A percentile compares a stretch with the other conserved stretches of the same genome.
phyloP scores from a whole-genome alignment of 2,888 invertebrate species.

The Salticus scenicus region DNA sequence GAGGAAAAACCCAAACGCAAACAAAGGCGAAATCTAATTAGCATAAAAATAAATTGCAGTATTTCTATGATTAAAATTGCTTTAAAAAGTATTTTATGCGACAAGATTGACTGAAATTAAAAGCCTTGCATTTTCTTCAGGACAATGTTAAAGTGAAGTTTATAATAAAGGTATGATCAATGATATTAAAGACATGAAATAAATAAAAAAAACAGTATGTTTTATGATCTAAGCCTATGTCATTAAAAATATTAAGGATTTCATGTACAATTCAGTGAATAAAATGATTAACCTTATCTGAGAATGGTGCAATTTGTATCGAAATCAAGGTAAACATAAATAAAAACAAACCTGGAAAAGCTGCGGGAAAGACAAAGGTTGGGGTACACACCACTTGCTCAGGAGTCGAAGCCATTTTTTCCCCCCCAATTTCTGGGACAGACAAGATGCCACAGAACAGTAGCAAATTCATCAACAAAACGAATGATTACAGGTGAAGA shows the following conservation, averaged over 20 bases:
- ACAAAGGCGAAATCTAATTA: constrained; percentile 7
- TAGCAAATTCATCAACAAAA: not conserved
- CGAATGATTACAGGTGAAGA: too few relatives aligned
- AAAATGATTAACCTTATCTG: not conserved
- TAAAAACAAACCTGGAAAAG: constrained; percentile 71
- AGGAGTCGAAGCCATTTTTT: constrained; percentile 71
- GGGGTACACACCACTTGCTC: constrained; percentile 72
- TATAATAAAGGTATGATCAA: too few relatives aligned
- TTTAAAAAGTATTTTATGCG: not conserved
- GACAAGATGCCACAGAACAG: constrained; percentile 53
- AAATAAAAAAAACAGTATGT: too few relatives aligned
- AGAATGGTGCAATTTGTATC: not conserved
- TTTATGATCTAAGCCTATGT: constrained; percentile 46
- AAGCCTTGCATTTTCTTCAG: too few relatives aligned
- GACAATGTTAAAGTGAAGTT: too few relatives aligned
- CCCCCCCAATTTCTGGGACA: constrained; percentile 46
- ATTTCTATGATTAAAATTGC: not conserved
- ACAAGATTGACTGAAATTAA: too few relatives aligned
- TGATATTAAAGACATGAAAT: too few relatives aligned
- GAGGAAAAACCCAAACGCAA: too few relatives aligned
- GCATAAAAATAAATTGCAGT: not conserved
- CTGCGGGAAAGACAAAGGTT: constrained; percentile 72
- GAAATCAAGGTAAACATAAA: constrained; percentile 15
- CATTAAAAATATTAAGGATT: too few relatives aligned
- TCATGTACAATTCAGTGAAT: not conserved